Evolutionary conservation across 2,888 invertebrate genomes (phyloP).

Genomic region (Zaprionus bogoriensis): DNA sequence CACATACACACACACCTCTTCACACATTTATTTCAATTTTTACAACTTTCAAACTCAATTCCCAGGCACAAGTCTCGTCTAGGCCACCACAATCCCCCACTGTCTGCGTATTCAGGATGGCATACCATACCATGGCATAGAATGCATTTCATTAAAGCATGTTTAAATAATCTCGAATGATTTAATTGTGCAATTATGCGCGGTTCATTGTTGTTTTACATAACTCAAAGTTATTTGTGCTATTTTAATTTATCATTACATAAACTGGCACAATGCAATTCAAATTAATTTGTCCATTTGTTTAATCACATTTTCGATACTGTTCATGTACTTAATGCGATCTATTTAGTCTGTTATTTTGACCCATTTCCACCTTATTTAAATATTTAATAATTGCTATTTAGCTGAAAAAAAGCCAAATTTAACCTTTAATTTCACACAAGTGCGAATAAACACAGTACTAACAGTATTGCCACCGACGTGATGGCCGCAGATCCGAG

Average conservation of each 20-base stretch:
- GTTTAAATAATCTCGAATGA: conserved; percentile 62
- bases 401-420: not conserved
- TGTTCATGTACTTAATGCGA: too few species aligned
- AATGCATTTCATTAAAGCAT: conserved; percentile 68
- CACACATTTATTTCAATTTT: conserved; percentile 71
- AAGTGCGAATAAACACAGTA: conserved; percentile 16
- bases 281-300: not conserved
- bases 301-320: too few species aligned
- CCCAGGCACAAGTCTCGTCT: conserved; percentile 18
- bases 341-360: too few species aligned
- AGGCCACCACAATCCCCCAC: not conserved
- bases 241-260: conserved; percentile 1
- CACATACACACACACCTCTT: conserved; percentile 42
- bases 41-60: conserved; percentile 44
- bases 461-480: conserved; percentile 2
- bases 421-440: not conserved
- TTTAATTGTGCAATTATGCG: conserved; percentile 41
- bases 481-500: conserved; percentile 15
- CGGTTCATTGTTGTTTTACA: not conserved
- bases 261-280: not conserved
- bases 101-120: conserved; percentile 23
- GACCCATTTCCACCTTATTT: too few species aligned
- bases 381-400: not conserved
- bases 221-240: conserved; percentile 1
- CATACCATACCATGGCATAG: conserved; percentile 64